Conservation (phyloP, 2,113 vertebrate species). For the Pimephales promelas region DNA sequence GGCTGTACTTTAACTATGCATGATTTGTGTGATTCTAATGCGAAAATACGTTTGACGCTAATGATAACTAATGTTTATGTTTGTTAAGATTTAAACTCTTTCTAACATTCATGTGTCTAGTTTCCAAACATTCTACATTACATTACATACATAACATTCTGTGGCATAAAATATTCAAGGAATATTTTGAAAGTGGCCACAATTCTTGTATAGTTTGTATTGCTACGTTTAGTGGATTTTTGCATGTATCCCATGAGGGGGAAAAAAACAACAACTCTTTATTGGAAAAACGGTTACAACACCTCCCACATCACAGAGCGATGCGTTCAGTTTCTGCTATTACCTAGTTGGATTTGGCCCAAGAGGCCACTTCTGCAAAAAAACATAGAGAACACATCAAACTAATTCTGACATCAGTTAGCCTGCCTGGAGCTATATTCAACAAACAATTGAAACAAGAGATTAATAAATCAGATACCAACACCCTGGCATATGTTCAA, state of each 20-base stretch:
- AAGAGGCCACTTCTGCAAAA: slow-evolving; percentile 48
- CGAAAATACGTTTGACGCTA: neutral
- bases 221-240: neutral
- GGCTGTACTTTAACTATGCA: neutral
- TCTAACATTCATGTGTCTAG: neutral
- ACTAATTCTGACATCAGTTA: slow-evolving; percentile 41
- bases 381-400: slow-evolving; percentile 50
- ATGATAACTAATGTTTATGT: neutral
- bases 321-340: slow-evolving; percentile 6
- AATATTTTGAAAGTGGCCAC: neutral
- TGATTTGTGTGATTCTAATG: neutral
- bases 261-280: neutral
- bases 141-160: no score
- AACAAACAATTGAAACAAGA: slow-evolving; percentile 60
- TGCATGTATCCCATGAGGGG: neutral
- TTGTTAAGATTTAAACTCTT: neutral
- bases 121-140: slow-evolving; percentile 3
- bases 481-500: slow-evolving; percentile 67
- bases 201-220: neutral
- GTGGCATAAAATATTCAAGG: neutral
- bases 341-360: neutral
- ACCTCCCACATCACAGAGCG: neutral
- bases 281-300: neutral
- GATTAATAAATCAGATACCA: slow-evolving; percentile 75
- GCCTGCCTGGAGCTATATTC: slow-evolving; percentile 65